These are phyloP conservation scores for Champsocephalus esox DNA, from an alignment of 2,797 vertebrate genomes.

Conservation along the genomic window DNA sequence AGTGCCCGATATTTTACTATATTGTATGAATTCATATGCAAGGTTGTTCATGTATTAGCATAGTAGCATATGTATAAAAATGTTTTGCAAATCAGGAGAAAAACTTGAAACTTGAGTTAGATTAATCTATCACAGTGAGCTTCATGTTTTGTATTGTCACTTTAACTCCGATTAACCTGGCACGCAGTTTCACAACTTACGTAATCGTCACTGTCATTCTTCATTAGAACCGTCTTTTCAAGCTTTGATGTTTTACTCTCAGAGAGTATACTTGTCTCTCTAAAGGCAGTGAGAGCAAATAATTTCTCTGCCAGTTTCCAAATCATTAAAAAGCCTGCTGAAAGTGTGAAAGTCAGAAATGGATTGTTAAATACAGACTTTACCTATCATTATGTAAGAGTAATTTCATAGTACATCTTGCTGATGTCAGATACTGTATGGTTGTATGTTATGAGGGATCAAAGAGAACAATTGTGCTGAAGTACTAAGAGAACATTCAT, in stretches of 20 bases:
- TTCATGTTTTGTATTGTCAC: not conserved
- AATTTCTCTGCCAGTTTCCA: conserved; percentile 7
- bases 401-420: conserved; percentile 3
- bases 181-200: not conserved
- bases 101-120: conserved; percentile 3
- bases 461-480: not conserved
- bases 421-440: not conserved
- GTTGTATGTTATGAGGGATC: not conserved
- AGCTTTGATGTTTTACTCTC: not conserved
- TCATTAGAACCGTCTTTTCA: conserved; percentile 4
- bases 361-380: conserved; percentile 11
- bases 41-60: conserved; percentile 6
- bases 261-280: conserved; percentile 12
- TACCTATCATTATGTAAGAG: conserved; percentile 3
- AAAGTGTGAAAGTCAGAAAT: conserved; percentile 15
- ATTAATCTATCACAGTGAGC: not conserved
- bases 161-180: conserved; percentile 1
- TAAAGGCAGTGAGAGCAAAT: not conserved
- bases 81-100: conserved; percentile 5
- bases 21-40: conserved; percentile 21
- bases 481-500: not conserved
- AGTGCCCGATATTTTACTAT: conserved; percentile 15
- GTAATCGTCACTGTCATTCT: conserved; percentile 8
- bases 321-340: conserved; percentile 19
- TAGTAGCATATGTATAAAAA: not conserved